A percentile compares a stretch with the other conserved stretches of the same genome.
Conservation (phyloP, 2,797 vertebrate species). For the Hydrocynus forskahlii region DNA sequence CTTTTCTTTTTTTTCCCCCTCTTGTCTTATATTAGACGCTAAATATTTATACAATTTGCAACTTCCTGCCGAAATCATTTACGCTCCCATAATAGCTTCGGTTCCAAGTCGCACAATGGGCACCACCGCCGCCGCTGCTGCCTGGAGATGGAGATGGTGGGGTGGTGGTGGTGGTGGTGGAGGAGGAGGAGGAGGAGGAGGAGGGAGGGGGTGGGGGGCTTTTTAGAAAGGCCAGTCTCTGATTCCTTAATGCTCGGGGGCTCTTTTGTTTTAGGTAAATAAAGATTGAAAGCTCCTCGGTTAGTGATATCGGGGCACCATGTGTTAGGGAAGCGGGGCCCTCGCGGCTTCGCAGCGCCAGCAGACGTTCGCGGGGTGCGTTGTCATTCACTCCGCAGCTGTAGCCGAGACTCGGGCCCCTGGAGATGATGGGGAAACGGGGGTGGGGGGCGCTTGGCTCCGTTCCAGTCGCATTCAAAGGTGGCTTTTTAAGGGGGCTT, state of each 20-base stretch:
- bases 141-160: conserved; percentile 7
- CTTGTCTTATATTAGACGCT: conserved; percentile 47
- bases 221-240: conserved; percentile 26
- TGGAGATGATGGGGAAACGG: conserved; percentile 43
- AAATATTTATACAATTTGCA: conserved; percentile 56
- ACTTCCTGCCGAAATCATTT: conserved; percentile 58
- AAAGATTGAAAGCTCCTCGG: conserved; percentile 52
- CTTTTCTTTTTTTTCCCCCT: no score
- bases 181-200: no score
- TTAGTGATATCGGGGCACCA: conserved; percentile 48
- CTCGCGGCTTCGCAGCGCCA: conserved; percentile 20
- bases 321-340: conserved; percentile 50
- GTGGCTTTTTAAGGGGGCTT: conserved; percentile 42
- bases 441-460: conserved; percentile 40
- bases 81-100: conserved; percentile 51
- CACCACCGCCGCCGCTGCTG: no score
- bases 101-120: conserved; percentile 46
- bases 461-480: conserved; percentile 45
- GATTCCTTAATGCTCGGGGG: conserved; percentile 49
- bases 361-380: conserved; percentile 36
- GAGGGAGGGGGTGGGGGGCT: neutral
- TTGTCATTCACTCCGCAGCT: conserved; percentile 53
- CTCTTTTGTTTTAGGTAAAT: conserved; percentile 61
- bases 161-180: no score
- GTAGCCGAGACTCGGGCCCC: conserved; percentile 42